Evolutionary conservation across 2,888 invertebrate genomes (phyloP), one percentile per base, ranked within the genome.

Genomic region (Aplocera efformata): DNA sequence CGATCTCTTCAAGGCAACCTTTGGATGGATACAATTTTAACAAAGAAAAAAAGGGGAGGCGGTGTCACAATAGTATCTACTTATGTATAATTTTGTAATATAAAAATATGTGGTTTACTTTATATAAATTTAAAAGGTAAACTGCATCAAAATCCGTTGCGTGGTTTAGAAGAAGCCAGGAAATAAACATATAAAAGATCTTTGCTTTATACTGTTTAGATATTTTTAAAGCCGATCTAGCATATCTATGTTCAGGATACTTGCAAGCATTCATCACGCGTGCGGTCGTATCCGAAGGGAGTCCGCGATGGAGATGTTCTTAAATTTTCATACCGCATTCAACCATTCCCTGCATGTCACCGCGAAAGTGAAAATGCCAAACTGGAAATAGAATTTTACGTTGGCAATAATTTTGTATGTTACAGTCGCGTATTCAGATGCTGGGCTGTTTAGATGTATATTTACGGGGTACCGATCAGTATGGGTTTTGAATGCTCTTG

Each of bases 251-350:
- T 60, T 58, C 29, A 6, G 22, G 8, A 46, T 35, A 49, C 52
- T 52, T 55, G 56, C 52, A 46, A 47, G 60, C 65, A 77, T 78
- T 74, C 71, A 72, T 80, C 79, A 80, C 75, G 73, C 69, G 48
- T 60, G 59, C 69, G 66, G 68, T 67, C 69, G 72, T 73, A 78
- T 75, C 80, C 79, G 60, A 48, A 52, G 80, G 77, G 81, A 80
- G 60, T 45, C 48, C 59, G 47, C 37, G 48, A 58, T 63, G 63
- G 59, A 66, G 73, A 75, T 69, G 68, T 74, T 71, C 80, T 79
- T 79, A 80, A 79, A 80, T 82, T 80, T 82, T 81, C 79, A 80
- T 78, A 75, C 71, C 60, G 53, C 60, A 63, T 45, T 38, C 31
- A 25, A 35, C 39, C 58, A 63, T 48, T 53, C 46, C 46, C 32